Base-by-base conservation (phyloP, 2,888 invertebrate genomes). In the Ormyrus thymus region DNA sequence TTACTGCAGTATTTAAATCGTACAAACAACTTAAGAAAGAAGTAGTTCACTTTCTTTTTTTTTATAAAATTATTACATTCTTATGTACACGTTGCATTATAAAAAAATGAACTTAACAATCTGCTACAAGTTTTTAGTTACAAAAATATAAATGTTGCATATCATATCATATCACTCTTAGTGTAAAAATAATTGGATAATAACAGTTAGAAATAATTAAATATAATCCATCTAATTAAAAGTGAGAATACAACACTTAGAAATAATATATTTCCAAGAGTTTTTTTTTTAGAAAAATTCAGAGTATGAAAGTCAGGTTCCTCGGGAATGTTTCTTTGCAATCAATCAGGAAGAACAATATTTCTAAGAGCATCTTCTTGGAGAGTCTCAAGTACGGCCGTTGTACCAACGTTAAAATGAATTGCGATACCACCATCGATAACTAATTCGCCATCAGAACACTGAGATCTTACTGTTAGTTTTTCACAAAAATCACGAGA, bases 351-450 rank as follows among this genome's bases (percentile, higher is more conserved):
- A 53, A 92, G 87, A 77, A 85, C 85, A 80, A 97, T 94, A 3
- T 98, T 97, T 89, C 96, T 92, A 0, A 99, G 91, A 0, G 97
- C 94, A 90, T 99, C 98, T 87, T 97, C 95, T 0, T 96, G 96
- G 83, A 94, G 92, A 48, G 96, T 94, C 90, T 97, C 96, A 11
- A 99, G 90, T 8, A 94, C 89, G 0, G 96, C 98, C 82, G 95
- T 93, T 0, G 97, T 95, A 1, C 99, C 99, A 87, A 97, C 97
- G 90, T 98, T 98, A 90, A 99, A 99, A 0, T 95, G 94, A 87
- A 97, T 97, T 0, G 97, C 96, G 13, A 97, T 94, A 81, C 98
- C 97, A 46, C 99, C 99, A 89, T 99, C 99, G 43, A 99, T 94
- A 0, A 99, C 98, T 15, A 99, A 91, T 87, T 95, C 92, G 11